Percentiles rank a stretch among this genome's conserved stretches.
These are phyloP conservation scores for Cettia cetti DNA, from an alignment of 2,113 vertebrate species.

Conservation along the genomic window DNA sequence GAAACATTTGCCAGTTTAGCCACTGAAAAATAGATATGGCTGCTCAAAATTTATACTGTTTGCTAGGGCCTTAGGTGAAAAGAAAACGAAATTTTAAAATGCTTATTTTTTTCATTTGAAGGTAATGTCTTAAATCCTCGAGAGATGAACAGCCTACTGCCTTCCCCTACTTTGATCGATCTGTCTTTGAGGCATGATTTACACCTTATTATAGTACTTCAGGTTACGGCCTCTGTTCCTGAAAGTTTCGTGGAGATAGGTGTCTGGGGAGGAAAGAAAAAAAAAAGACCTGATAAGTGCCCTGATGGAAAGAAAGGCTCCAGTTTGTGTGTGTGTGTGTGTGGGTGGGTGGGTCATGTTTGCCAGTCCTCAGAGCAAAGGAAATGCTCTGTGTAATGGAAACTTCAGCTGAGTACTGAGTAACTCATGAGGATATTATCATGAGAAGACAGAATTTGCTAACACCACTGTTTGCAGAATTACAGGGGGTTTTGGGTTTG, in stretches of 20 bases:
- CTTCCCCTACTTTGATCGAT: constrained; percentile 47
- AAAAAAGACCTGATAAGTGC: neutral
- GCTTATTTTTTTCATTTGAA: constrained; percentile 62
- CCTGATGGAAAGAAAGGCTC: neutral
- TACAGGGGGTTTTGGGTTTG: fast-evolving
- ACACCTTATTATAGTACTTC: constrained; percentile 45
- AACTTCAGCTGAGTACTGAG: neutral
- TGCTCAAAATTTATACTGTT: constrained; percentile 56
- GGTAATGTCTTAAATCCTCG: constrained; percentile 53
- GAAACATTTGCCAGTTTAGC: constrained; percentile 59
- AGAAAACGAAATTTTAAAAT: constrained; percentile 55
- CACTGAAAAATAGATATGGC: constrained; percentile 61
- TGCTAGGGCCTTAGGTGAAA: constrained; percentile 51
- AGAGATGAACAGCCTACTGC: constrained; percentile 45
- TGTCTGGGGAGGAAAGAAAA: neutral
- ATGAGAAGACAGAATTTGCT: neutral
- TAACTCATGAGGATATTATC: neutral
- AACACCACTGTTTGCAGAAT: neutral
- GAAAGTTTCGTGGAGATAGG: constrained; percentile 51
- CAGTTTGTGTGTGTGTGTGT: neutral
- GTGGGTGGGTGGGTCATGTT: neutral
- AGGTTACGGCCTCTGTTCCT: constrained; percentile 52
- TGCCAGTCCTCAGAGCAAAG: neutral
- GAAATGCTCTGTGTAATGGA: neutral
- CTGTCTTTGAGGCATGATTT: constrained; percentile 45